Evolutionary conservation across 1,140 invertebrate genomes (phyloP).

Genomic region (Argopecten irradians): DNA sequence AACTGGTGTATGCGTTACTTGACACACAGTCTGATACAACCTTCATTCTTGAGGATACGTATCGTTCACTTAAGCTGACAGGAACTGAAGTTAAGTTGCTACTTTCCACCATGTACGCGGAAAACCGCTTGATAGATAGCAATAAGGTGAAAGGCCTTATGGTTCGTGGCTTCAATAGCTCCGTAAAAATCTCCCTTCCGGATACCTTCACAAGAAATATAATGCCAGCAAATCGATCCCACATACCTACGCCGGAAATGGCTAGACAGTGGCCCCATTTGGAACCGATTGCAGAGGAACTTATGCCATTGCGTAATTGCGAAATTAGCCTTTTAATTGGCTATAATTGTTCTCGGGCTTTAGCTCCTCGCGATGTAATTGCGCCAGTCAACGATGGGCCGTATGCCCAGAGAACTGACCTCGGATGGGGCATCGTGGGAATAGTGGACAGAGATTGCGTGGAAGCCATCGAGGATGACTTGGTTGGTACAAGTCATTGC

Average conservation of each 20-base stretch:
- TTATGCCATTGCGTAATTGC: constrained; percentile 35
- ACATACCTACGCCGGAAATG: constrained; percentile 45
- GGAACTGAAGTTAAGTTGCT: constrained; percentile 30
- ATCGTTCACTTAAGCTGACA: constrained; percentile 26
- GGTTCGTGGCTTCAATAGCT: constrained; percentile 34
- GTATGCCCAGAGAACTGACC: constrained; percentile 40
- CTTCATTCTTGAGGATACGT: constrained; percentile 46
- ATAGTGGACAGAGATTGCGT: neutral
- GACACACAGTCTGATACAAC: constrained; percentile 54
- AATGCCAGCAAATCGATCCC: constrained; percentile 50
- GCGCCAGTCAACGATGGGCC: constrained; percentile 30
- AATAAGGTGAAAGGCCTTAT: constrained; percentile 36
- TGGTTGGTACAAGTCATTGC: neutral
- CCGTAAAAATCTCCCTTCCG: constrained; percentile 19
- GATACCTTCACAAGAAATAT: constrained; percentile 40
- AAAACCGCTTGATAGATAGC: constrained; percentile 34
- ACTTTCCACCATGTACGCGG: constrained; percentile 42
- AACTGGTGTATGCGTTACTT: constrained; percentile 47
- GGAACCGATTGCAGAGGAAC: constrained; percentile 7
- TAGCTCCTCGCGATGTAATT: constrained; percentile 43
- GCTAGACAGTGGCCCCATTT: constrained; percentile 41
- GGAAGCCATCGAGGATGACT: neutral
- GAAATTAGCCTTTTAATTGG: constrained; percentile 46
- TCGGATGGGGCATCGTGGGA: constrained; percentile 43
- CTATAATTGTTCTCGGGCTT: constrained; percentile 41